phyloP scores from a whole-genome alignment of 2,797 vertebrate species.

The Pantherophis alleghaniensis region DNA sequence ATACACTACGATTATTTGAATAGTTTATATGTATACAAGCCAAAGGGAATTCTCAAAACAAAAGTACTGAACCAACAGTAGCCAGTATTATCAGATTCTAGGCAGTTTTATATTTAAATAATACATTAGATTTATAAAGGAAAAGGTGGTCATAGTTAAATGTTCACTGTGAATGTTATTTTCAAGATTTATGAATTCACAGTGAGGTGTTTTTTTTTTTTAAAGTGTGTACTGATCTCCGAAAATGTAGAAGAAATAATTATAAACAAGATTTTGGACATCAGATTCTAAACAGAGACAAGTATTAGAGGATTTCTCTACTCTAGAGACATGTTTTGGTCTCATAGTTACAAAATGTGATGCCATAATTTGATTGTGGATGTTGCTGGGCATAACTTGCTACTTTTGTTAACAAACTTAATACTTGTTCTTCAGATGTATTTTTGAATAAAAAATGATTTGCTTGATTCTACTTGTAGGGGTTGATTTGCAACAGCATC shows the following conservation, averaged over 20 bases:
- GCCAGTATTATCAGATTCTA: slow-evolving; percentile 43
- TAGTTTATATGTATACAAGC: slow-evolving; percentile 40
- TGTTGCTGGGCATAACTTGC: slow-evolving; percentile 17
- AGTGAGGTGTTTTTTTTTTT: neutral
- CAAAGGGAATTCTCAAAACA: slow-evolving; percentile 26
- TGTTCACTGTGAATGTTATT: slow-evolving; percentile 53
- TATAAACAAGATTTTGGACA: slow-evolving; percentile 36
- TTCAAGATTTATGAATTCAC: slow-evolving; percentile 24
- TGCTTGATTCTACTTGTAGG: slow-evolving; percentile 34
- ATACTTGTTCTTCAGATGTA: neutral
- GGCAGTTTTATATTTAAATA: slow-evolving; percentile 28
- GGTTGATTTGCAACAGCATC: neutral
- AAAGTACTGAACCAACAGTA: slow-evolving; percentile 23
- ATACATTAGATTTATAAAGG: slow-evolving; percentile 27
- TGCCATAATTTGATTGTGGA: slow-evolving; percentile 6
- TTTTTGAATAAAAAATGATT: neutral
- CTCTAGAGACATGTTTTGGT: slow-evolving; percentile 35
- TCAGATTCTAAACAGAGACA: slow-evolving; percentile 45
- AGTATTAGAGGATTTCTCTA: slow-evolving; percentile 35
- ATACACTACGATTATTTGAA: slow-evolving; percentile 26
- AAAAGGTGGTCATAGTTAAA: slow-evolving; percentile 26
- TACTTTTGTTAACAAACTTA: slow-evolving; percentile 15
- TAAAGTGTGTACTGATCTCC: slow-evolving; percentile 30
- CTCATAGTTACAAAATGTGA: slow-evolving; percentile 26
- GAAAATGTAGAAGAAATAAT: slow-evolving; percentile 40